Base-by-base conservation (phyloP, 2,797 vertebrate genomes). In the Xenops minutus region DNA sequence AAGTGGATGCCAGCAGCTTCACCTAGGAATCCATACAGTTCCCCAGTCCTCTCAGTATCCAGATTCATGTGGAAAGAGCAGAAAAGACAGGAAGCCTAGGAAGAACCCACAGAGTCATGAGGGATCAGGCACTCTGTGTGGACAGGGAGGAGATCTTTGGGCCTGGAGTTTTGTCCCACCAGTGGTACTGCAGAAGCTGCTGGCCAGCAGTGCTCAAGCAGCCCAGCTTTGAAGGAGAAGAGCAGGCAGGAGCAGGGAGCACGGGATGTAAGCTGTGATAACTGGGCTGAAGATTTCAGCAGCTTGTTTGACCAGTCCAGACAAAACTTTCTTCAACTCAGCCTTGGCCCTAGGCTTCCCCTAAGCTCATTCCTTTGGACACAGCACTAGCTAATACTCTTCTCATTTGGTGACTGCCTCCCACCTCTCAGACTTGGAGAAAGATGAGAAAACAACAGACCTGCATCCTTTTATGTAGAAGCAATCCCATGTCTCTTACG, bases 271-370 rank as follows among this genome's bases (percentile, higher is more conserved):
- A 80, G 30, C 26, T 78, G 26, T 18, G 34, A 23, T 66, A 88
- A 94, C 23, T 15, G 18, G 51, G 62, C 26, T 59, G 51, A 84
- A 61, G 66, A 55, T 84, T 90, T 52, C 80, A 66, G 43, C 62
- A 86, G 20, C 85, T 95, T 73, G 85, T 84, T 88, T 14, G 9
- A 59, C 73, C 77, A 51, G 92, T 92, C 83, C 43, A n/a, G n/a
- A 84, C 16, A 39, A 79, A 82, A 78, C 23, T 88, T 88, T 73
- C 51, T 79, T 16, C 56, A 68, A 30, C 68, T 74, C 64, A 80
- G 61, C 49, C 59, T 48, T 62, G 36, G 26, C 55, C 88, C 39
- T 62, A 39, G 43, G 20, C 64, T 95, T 86, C 32, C 46, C 36
- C 23, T 66, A 41, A 78, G n/a, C 54, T 68, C 46, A 54, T 84